Base-by-base conservation (phyloP, 2,113 vertebrate genomes). In the Eubucco bourcierii region DNA sequence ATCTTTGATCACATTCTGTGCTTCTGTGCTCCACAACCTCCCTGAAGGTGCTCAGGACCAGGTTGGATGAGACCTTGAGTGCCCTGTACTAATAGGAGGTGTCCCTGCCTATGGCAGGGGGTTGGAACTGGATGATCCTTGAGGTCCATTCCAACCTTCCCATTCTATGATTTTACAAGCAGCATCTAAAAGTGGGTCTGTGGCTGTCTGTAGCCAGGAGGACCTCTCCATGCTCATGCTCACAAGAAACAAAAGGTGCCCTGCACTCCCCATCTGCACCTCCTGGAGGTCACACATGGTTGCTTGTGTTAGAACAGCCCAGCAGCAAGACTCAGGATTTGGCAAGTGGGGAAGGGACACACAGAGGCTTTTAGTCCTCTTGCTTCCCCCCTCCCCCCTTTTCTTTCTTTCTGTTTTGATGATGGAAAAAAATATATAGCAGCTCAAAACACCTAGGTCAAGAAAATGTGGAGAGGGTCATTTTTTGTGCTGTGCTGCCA, bases 191-290 rank as follows among this genome's bases (percentile, higher is more conserved):
- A 83, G 31, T 23, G 56, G 46, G 18, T 13, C 15, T 4, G 0
- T 4, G 56, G 56, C 53, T 81, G 19, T 11, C 47, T 11, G 20
- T 46, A 60, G 37, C 5, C 13, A 1, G 6, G 4, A 63, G 24
- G 18, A 7, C 17, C 4, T 0, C 3, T 3, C 1, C 14, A 5
- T 4, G 8, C 1, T 17, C 5, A 2, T 15, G 31, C 39, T 88
- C 4, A 53, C 20, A 28, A 11, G n/a, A n/a, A 39, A 18, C 2
- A 21, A 66, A 65, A 84, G 15, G 14, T 37, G 37, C n/a, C 44
- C 44, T 8, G 8, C 3, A 0, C 37, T 87, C 59, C 56, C 46
- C n/a, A 11, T 31, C 41, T 39, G 27, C 37, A 37, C 21, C 33
- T 72, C 34, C 39, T 21, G 41, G 37, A 60, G 58, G 8, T 7